Evolutionary conservation across 2,797 vertebrate species (phyloP).

Genomic region (Anabas testudineus): DNA sequence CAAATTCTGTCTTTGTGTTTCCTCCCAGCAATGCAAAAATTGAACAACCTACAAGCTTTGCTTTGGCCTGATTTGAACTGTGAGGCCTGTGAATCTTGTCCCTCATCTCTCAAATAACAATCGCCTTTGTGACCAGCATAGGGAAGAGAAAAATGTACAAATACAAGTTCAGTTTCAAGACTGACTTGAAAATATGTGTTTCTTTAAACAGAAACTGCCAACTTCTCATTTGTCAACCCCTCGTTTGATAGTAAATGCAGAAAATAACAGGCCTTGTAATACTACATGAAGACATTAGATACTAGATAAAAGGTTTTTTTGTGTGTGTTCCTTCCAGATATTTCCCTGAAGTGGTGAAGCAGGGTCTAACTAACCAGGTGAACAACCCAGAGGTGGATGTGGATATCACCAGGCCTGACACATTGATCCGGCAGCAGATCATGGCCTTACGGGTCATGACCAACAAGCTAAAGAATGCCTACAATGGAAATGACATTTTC

Average conservation of each 20-base stretch:
- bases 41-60: too few species aligned
- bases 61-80: background rate
- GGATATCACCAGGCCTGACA: conserved; percentile 97
- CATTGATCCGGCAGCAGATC: conserved; percentile 96
- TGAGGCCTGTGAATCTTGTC: background rate
- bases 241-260: background rate
- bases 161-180: background rate
- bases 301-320: background rate
- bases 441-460: conserved; percentile 98
- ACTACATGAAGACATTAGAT: background rate
- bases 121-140: background rate
- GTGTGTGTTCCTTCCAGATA: conserved; percentile 83
- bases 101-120: background rate
- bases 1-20: too few species aligned
- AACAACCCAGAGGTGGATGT: conserved; percentile 98
- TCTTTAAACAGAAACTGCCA: background rate
- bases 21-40: too few species aligned
- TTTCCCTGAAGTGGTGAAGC: conserved; percentile 96
- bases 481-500: conserved; percentile 97
- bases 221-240: background rate
- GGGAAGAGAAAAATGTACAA: background rate
- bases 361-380: conserved; percentile 96
- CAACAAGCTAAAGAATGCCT: conserved; percentile 96
- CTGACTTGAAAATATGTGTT: background rate
- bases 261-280: background rate